Conservation (phyloP, 1,140 invertebrate genomes). For the Nasonia vitripennis region DNA sequence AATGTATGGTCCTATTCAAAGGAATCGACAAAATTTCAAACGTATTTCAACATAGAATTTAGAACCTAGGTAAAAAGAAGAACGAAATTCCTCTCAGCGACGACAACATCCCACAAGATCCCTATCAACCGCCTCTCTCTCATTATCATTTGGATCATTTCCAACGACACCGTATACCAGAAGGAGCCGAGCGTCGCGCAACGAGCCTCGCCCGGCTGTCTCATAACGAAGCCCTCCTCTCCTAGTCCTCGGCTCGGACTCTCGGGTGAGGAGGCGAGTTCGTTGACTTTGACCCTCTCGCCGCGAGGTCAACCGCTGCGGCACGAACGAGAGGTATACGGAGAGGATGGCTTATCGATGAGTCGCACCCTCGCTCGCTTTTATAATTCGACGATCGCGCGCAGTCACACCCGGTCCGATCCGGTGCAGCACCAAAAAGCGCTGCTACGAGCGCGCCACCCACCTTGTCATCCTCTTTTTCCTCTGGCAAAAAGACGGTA, state of each 20-base stretch:
- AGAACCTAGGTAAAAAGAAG: background rate
- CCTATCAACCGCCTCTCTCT: background rate
- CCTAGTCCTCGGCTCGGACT: background rate
- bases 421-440: no score
- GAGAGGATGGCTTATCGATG: background rate
- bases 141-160: background rate
- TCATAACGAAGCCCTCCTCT: background rate
- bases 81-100: background rate
- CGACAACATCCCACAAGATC: background rate
- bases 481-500: no score
- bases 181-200: background rate
- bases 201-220: background rate
- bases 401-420: background rate
- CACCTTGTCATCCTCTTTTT: no score
- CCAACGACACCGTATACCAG: background rate
- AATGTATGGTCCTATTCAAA: no score
- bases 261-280: background rate
- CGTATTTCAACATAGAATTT: no score
- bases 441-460: no score
- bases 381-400: background rate
- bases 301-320: background rate
- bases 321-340: background rate
- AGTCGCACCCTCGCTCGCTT: background rate
- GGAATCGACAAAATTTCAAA: no score
- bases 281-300: constrained; percentile 2